phyloP scores from a whole-genome alignment of 2,797 vertebrate species.

The Argentina silus region DNA sequence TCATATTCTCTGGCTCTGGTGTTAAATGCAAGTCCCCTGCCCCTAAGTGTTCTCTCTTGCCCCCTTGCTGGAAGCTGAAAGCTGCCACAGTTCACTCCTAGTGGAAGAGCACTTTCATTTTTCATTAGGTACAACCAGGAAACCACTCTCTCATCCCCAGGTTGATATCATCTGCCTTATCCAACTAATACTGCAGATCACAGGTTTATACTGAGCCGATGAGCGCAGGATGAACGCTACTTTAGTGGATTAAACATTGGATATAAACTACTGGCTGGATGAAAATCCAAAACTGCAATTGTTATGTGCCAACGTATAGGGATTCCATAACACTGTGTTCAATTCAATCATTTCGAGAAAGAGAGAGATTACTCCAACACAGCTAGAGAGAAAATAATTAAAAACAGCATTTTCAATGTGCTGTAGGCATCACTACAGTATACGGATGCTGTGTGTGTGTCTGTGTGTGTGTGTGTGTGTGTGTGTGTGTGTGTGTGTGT shows the following conservation, averaged over 20 bases:
- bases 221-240: slow-evolving; percentile 22
- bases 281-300: not conserved
- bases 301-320: not conserved
- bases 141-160: not conserved
- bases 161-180: slow-evolving; percentile 23
- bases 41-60: not conserved
- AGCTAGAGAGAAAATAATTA: not conserved
- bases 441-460: no score
- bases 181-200: slow-evolving; percentile 23
- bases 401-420: not conserved
- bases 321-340: no score
- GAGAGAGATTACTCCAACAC: no score
- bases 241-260: slow-evolving; percentile 26
- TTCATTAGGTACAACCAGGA: not conserved
- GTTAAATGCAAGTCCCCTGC: not conserved
- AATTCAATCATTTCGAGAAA: no score
- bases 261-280: not conserved
- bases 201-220: slow-evolving; percentile 19
- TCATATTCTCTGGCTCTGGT: no score
- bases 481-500: no score
- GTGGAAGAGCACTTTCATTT: no score
- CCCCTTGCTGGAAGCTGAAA: not conserved
- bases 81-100: not conserved
- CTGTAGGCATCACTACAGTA: not conserved
- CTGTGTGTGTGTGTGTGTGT: no score